Evolutionary conservation across 2,888 invertebrate genomes (phyloP), one percentile per base, ranked within the genome.

Genomic region (Thyatira batis): DNA sequence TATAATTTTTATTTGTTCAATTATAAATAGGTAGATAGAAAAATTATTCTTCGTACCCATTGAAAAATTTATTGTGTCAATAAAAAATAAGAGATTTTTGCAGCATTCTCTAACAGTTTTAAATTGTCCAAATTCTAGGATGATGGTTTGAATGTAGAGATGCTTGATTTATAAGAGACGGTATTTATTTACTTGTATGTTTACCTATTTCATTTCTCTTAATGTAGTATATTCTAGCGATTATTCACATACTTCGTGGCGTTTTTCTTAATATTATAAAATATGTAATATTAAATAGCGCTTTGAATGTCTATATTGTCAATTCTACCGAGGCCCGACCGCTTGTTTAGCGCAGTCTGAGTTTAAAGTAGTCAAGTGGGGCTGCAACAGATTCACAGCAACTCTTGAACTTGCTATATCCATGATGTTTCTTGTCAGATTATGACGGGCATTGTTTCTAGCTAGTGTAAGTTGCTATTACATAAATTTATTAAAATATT

Each of bases 231-330:
- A 72, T 39, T 70, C 80, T 85, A 84, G 80, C 79, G 76, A 79
- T 77, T 80, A 82, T 83, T 82, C 80, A 84, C 81, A 83, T 78
- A 69, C 67, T 74, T 76, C 61, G 73, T 77, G 73, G 70, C 73
- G 78, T 76, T 71, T 39, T 71, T 73, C 80, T 81, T 80, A 85
- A 75, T 73, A 81, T 84, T 85, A 85, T 67, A 81, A 79, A 80
- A 79, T 79, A 65, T 78, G 76, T 48, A 48, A 73, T 77, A 81
- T 76, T 79, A 76, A 80, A 77, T 82, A 85, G 82, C 80, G 62
- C 71, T 78, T 82, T 78, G 74, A 84, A 85, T 84, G 76, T 81
- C 82, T 89, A 89, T 89, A 89, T 89, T 90, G 89, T 90, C 89
- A 87, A 84, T 85, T 78, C 87, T 89, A 89, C 78, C 72, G 84